These are phyloP conservation scores for Barypeithes pellucidus DNA, from an alignment of 2,888 invertebrate species.

Conservation along the genomic window DNA sequence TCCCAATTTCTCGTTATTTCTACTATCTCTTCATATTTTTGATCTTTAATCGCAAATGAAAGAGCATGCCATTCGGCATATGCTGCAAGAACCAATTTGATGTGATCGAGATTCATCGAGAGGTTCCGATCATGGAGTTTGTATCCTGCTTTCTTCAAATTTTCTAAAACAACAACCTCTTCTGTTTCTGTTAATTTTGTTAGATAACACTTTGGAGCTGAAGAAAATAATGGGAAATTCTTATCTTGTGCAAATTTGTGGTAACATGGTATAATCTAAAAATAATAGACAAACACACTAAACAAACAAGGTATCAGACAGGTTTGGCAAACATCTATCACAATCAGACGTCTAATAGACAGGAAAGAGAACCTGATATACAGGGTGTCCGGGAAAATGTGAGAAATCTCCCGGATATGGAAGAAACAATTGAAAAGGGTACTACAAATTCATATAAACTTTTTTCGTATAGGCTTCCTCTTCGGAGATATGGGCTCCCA, in stretches of 20 bases:
- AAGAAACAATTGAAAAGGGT: too few species aligned
- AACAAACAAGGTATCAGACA: too few species aligned
- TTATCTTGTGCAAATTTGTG: constrained; percentile 45
- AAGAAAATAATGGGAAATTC: constrained; percentile 30
- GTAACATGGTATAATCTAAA: constrained; percentile 42
- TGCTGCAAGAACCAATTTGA: constrained; percentile 44
- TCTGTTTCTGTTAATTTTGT: constrained; percentile 46
- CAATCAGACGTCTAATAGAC: too few species aligned
- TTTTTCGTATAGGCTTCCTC: too few species aligned
- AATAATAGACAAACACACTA: too few species aligned
- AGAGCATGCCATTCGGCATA: constrained; percentile 53
- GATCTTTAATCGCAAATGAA: constrained; percentile 44
- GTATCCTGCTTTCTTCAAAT: constrained; percentile 44
- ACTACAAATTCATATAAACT: too few species aligned
- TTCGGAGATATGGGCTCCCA: too few species aligned
- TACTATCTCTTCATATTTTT: constrained; percentile 37
- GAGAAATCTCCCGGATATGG: too few species aligned
- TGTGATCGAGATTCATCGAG: constrained; percentile 44
- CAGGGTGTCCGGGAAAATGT: too few species aligned
- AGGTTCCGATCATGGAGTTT: constrained; percentile 29
- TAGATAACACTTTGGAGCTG: constrained; percentile 41
- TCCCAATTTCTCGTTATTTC: constrained; percentile 32
- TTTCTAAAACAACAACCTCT: constrained; percentile 51
- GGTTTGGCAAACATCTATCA: too few species aligned
- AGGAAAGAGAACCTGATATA: too few species aligned